Base-by-base conservation (phyloP, 2,888 invertebrate species). In the Augochlorella aurata region DNA sequence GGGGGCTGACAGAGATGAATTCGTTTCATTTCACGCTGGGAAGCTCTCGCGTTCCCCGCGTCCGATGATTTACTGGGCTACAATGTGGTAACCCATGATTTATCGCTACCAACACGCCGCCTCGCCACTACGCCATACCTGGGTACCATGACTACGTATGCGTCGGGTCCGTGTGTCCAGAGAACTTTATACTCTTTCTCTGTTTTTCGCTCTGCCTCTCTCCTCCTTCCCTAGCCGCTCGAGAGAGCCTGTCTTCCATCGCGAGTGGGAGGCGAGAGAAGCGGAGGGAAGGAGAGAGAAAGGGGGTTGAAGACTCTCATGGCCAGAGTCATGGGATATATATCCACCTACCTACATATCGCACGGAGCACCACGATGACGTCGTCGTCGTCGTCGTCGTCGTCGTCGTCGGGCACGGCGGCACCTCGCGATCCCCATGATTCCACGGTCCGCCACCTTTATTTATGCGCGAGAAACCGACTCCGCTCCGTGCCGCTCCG, bases 81-180 rank as follows among this genome's bases (percentile, higher is more conserved):
- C 95, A 95, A 95, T 95, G 95, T 95, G 95, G 95, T 95, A 95
- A 95, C 95, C 95, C 95, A 95, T 95, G 95, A 95, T 95, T 95
- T 95, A 95, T 95, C 91, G 94, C 94, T 93, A 94, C 94, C 95
- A 95, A 95, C 95, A 94, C 94, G 94, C 94, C 94, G 94, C 94
- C 94, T 94, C 94, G 94, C 94, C 94, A 94, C 92, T 91, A 92
- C 93, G 92, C 92, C 92, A 91, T 93, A 93, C 93, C 93, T 93
- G 93, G 91, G 79, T 68, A 72, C 89, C 90, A 87, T 89, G 90
- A 88, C 90, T 89, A 90, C 90, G 91, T 90, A 91, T 91, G 91
- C 90, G 90, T 90, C 88, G 86, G 73, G 86, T 85, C 89, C 89
- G 89, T 89, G 90, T 90, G 89, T 90, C 90, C 90, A 90, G 90